A percentile compares a stretch with the other conserved stretches of the same genome.
Conservation (phyloP, 2,797 vertebrate genomes). For the Momotus momota region DNA sequence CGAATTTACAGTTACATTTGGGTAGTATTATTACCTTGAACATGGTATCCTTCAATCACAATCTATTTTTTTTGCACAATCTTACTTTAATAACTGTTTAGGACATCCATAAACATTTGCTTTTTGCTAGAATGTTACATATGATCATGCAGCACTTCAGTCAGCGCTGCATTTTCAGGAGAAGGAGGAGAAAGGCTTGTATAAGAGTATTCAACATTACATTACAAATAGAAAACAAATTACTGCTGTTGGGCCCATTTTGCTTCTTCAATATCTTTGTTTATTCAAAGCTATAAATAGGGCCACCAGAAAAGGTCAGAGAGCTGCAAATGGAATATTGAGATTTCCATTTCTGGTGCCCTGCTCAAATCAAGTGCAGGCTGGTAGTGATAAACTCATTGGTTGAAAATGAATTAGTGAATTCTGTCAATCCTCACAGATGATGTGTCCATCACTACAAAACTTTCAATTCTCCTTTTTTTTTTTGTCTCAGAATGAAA, state of each 20-base stretch:
- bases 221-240: not conserved
- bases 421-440: not conserved
- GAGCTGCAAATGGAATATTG: not conserved
- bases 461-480: not conserved
- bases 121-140: not conserved
- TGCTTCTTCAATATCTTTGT: not conserved
- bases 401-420: not conserved
- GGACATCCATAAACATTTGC: not conserved
- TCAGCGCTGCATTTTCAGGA: not conserved
- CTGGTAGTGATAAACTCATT: not conserved
- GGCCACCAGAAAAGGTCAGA: not conserved
- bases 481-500: not conserved
- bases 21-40: not conserved
- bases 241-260: not conserved
- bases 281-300: constrained; percentile 4
- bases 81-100: not conserved
- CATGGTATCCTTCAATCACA: not conserved
- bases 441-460: not conserved
- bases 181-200: not conserved
- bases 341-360: not conserved
- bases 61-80: not conserved
- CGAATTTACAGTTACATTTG: not conserved
- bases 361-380: not conserved
- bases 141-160: not conserved
- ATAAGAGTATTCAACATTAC: not conserved